phyloP scores from a whole-genome alignment of 2,888 invertebrate genomes.

The Poecilobothrus nobilitatus region DNA sequence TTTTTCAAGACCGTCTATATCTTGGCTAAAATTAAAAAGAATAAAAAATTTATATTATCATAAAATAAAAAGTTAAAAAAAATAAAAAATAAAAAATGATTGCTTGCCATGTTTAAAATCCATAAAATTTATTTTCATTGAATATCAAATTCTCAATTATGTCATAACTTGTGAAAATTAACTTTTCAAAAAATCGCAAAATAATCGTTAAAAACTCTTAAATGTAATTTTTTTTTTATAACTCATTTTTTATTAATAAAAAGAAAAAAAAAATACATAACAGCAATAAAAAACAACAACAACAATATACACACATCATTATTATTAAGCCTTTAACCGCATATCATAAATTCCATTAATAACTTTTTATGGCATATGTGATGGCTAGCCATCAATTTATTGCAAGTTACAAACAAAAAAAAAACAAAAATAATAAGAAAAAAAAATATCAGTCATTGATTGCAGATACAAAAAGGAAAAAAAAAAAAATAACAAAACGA shows the following conservation, averaged over 20 bases:
- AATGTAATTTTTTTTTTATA: too few relatives aligned
- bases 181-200: not conserved
- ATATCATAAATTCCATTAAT: slow-evolving; percentile 9
- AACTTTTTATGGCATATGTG: slow-evolving; percentile 8
- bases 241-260: too few relatives aligned
- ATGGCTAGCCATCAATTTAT: not conserved
- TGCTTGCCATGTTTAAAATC: not conserved
- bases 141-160: slow-evolving; percentile 6
- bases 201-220: not conserved
- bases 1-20: too few relatives aligned
- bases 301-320: not conserved
- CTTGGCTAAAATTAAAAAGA: too few relatives aligned
- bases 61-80: too few relatives aligned
- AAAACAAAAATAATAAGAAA: too few relatives aligned
- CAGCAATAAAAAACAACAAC: too few relatives aligned
- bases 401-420: too few relatives aligned
- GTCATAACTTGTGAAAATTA: slow-evolving; percentile 6
- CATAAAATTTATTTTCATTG: not conserved
- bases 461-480: not conserved
- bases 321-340: not conserved
- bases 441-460: not conserved
- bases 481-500: not conserved
- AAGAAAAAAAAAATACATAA: too few relatives aligned
- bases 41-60: too few relatives aligned
- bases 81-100: too few relatives aligned